A percentile compares a stretch with the other conserved stretches of the same genome.
These are phyloP conservation scores for Hemibagrus wyckioides DNA, from an alignment of 2,113 vertebrate species.

Conservation along the genomic window DNA sequence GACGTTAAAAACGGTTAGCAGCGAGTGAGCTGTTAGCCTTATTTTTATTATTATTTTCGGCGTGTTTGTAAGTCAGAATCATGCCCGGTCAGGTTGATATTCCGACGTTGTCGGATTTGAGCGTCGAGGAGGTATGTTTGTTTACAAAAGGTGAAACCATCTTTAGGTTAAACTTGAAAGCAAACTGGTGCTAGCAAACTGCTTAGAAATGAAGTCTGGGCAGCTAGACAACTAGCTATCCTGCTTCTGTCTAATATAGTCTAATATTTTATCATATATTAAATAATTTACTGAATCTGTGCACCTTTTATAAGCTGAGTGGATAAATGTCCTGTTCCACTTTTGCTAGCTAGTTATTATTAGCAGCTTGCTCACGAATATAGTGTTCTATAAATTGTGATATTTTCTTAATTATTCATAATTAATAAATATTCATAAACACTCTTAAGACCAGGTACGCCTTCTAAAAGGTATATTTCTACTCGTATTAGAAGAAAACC, in stretches of 20 bases:
- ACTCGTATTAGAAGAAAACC: background rate
- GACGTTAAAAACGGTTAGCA: slow-evolving; percentile 65
- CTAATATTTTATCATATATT: background rate
- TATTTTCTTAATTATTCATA: background rate
- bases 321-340: background rate
- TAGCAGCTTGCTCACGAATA: slow-evolving; percentile 14
- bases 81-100: slow-evolving; percentile 80
- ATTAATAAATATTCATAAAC: background rate
- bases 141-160: background rate
- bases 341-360: background rate
- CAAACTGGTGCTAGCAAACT: background rate
- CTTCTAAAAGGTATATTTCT: background rate
- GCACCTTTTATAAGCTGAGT: background rate
- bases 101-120: slow-evolving; percentile 83
- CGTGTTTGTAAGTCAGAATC: slow-evolving; percentile 38
- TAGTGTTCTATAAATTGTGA: background rate
- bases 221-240: too few species aligned
- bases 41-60: slow-evolving; percentile 24
- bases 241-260: background rate
- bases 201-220: background rate
- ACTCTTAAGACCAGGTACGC: background rate
- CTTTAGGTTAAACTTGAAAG: too few species aligned
- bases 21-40: slow-evolving; percentile 40
- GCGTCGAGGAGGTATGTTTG: slow-evolving; percentile 81
- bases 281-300: background rate